A percentile compares a stretch with the other conserved stretches of the same genome.
phyloP scores from a whole-genome alignment of 2,888 invertebrate genomes.

The Plemyria rubiginata region DNA sequence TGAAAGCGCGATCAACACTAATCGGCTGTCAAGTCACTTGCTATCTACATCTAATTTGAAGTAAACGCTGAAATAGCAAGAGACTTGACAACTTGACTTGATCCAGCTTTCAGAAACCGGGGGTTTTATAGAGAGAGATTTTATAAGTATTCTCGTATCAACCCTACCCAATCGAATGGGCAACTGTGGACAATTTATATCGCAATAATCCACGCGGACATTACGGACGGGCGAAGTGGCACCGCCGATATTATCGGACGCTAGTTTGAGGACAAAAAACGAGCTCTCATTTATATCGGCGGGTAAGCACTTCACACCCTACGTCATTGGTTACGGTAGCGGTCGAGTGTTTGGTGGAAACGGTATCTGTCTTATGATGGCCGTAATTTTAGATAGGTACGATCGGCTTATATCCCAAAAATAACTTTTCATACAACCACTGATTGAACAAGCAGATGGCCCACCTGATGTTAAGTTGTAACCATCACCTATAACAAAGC shows the following conservation, averaged over 20 bases:
- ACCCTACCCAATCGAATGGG: conserved; percentile 76
- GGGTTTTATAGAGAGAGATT: no score
- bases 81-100: no score
- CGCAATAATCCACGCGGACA: conserved; percentile 82
- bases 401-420: neutral
- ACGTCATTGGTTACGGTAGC: conserved; percentile 18
- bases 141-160: conserved; percentile 42
- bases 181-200: conserved; percentile 84
- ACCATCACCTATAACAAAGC: no score
- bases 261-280: conserved; percentile 82
- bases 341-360: neutral
- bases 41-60: no score
- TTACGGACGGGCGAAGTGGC: conserved; percentile 64
- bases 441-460: no score
- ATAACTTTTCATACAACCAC: no score
- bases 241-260: conserved; percentile 78
- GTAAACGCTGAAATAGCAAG: no score
- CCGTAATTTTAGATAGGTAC: neutral
- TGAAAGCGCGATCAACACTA: no score
- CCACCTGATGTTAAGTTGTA: no score
- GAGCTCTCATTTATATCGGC: conserved; percentile 82
- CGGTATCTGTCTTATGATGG: neutral
- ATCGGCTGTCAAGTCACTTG: no score
- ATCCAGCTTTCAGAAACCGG: no score
- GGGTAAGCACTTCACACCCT: conserved; percentile 67